Percentiles rank a stretch among this genome's conserved stretches.
Conservation (phyloP, 53 echinoderm and acorn worm genomes). For the Pentamera pediparva region DNA sequence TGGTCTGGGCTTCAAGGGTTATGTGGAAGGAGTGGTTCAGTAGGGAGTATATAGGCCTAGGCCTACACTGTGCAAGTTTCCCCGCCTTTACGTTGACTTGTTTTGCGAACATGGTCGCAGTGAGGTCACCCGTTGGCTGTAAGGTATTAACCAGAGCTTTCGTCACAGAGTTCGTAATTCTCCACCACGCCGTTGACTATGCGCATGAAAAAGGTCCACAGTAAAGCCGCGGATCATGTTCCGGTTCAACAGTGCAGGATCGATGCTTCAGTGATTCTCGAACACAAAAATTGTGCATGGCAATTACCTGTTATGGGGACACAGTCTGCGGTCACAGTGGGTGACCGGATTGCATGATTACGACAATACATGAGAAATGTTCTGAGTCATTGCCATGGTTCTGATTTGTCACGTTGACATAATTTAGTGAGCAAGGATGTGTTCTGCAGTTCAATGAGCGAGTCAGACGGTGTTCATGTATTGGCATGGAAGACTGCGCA, state of each 20-base stretch:
- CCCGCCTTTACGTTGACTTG: neutral
- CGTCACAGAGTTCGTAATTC: neutral
- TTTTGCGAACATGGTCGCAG: neutral
- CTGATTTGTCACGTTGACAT: neutral
- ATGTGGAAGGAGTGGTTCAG: too few species aligned
- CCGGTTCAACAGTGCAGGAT: constrained; percentile 4
- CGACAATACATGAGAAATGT: neutral
- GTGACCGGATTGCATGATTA: neutral
- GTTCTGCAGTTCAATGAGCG: neutral
- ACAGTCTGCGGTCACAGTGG: neutral
- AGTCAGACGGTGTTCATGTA: too few species aligned
- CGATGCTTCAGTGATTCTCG: neutral
- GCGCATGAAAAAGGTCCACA: too few species aligned
- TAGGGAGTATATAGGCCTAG: too few species aligned
- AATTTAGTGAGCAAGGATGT: neutral
- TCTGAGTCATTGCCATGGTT: neutral
- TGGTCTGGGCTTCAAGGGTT: too few species aligned
- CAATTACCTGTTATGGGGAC: neutral
- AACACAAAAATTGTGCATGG: neutral
- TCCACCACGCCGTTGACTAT: neutral
- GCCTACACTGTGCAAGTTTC: neutral
- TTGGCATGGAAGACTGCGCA: too few species aligned
- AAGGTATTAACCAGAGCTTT: neutral
- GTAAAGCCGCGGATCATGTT: neutral
- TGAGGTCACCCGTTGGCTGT: neutral